Base-by-base conservation (phyloP, 1,140 invertebrate genomes). In the Oreohelix idahoensis region DNA sequence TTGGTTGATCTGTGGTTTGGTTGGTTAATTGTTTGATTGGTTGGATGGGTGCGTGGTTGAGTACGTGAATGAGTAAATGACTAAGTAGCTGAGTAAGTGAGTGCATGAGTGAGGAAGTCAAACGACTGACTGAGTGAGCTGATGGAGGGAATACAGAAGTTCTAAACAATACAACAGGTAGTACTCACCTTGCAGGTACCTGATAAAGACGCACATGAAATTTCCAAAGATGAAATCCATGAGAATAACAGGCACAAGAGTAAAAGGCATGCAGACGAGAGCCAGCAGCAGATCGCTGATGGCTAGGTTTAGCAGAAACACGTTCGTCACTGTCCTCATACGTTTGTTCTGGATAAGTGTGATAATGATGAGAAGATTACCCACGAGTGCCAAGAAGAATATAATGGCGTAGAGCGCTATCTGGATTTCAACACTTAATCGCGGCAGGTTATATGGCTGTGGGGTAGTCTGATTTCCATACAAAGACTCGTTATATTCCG, bases 181-280 rank as follows among this genome's bases (percentile, higher is more conserved):
- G n/a, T 8, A 69, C 89, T 89, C 86, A 90, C 90, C 89, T 90
- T 92, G 96, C 76, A 97, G 94, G 91, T 96, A 97, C 0, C 96
- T 95, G 85, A 97, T 96, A 29, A 97, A 91, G 88, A 96, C 96
- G 93, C 96, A 97, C 93, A 97, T 95, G 0, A 94, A 92, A 36
- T 94, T 93, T 0, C 97, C 96, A 86, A 97, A 97, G 66, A 97
- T 94, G 91, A 97, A 98, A 89, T 96, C 95, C 87, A 95, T 93
- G 84, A 97, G 94, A 29, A 97, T 93, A 42, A 96, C 95, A 1
- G 96, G 96, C 8, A 97, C 95, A 23, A 97, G 93, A 0, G 96
- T 97, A 86, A 97, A 96, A 0, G 97, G 96, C 94, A 97, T 96
- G 89, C 97, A 97, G 90, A 97, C 96, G 0, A 97, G 95, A 2